phyloP scores from a whole-genome alignment of 2,113 vertebrate genomes.

The Platichthys stellatus region DNA sequence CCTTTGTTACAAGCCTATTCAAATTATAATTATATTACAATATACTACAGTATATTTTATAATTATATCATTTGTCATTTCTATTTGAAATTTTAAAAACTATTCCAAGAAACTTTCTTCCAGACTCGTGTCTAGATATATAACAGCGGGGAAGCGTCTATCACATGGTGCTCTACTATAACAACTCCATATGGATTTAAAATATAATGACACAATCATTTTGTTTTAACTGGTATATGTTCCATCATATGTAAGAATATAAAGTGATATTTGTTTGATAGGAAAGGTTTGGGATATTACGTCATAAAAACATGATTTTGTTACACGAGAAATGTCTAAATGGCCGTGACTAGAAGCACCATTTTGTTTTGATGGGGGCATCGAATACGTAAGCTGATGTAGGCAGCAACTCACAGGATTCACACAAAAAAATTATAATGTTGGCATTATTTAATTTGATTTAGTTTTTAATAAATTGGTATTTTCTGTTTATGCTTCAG shows the following conservation, averaged over 20 bases:
- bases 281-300: not conserved
- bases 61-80: too few species aligned
- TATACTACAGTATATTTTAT: not conserved
- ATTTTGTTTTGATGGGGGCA: not conserved
- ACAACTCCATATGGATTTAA: not conserved
- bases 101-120: too few species aligned
- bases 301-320: not conserved
- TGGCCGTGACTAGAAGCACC: not conserved
- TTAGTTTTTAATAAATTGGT: not conserved
- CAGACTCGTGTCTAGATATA: too few species aligned
- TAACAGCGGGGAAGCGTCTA: too few species aligned
- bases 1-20: not conserved
- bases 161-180: not conserved
- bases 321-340: not conserved
- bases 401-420: not conserved
- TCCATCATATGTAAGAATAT: not conserved
- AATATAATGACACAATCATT: not conserved
- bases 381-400: not conserved
- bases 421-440: too few species aligned
- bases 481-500: conserved; percentile 1
- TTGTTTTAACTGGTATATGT: not conserved
- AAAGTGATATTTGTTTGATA: not conserved
- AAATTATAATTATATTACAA: not conserved
- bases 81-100: not conserved
- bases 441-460: not conserved